Evolutionary conservation across 2,888 invertebrate species (phyloP).

Genomic region (Megamerina dolium): DNA sequence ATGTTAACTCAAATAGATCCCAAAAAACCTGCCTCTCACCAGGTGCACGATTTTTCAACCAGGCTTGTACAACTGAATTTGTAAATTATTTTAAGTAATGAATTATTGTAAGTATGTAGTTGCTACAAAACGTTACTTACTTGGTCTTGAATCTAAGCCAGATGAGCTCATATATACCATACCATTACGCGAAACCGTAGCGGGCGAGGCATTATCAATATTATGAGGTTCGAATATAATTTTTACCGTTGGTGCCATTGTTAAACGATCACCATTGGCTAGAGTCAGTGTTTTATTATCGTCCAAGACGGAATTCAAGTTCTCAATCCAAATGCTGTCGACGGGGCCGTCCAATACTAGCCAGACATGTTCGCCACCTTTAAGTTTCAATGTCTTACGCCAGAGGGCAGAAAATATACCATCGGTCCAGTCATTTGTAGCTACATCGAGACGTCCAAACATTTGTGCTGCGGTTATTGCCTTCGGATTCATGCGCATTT

Average conservation of each 20-base stretch:
- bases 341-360: conserved; percentile 93
- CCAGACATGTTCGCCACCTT: conserved; percentile 87
- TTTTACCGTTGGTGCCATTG: conserved; percentile 91
- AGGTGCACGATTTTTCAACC: conserved; percentile 65
- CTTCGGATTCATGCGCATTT: conserved; percentile 98
- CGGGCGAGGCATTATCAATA: conserved; percentile 95
- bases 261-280: conserved; percentile 90
- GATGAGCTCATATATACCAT: conserved; percentile 98
- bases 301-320: conserved; percentile 92
- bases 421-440: conserved; percentile 98
- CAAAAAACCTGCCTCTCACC: conserved; percentile 63
- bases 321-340: conserved; percentile 98
- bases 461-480: conserved; percentile 96
- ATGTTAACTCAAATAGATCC: conserved; percentile 69
- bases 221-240: conserved; percentile 97
- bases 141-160: conserved; percentile 86
- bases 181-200: conserved; percentile 90
- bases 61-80: conserved; percentile 65
- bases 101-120: not conserved
- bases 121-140: conserved; percentile 38
- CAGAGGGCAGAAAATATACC: conserved; percentile 95
- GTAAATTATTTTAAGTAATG: not conserved
- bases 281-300: conserved; percentile 93
- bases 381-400: conserved; percentile 87
- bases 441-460: conserved; percentile 94